Evolutionary conservation across 1,140 invertebrate genomes (phyloP).

Genomic region (Nebria ingens): DNA sequence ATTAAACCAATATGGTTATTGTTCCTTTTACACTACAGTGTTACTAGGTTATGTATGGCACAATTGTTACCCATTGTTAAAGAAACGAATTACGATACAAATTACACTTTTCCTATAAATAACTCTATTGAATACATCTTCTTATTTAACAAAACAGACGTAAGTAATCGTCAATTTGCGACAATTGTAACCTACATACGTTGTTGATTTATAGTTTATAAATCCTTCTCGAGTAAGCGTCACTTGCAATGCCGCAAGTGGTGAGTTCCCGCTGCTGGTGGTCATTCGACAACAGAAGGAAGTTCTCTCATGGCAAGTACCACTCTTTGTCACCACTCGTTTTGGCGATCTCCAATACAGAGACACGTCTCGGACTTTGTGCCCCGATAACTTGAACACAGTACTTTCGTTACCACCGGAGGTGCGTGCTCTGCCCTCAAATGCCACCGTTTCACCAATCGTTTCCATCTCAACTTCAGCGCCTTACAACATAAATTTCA

Average conservation of each 20-base stretch:
- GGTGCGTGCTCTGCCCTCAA: too few species aligned
- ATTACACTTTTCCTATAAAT: constrained; percentile 14
- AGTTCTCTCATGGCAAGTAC: constrained; percentile 58
- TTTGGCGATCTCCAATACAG: constrained; percentile 39
- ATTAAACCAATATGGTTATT: too few species aligned
- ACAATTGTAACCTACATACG: not conserved
- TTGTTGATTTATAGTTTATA: not conserved
- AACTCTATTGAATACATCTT: constrained; percentile 19
- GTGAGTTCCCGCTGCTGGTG: constrained; percentile 49
- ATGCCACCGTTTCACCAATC: constrained; percentile 28
- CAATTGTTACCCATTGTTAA: too few species aligned
- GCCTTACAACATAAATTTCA: constrained; percentile 37
- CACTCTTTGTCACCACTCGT: constrained; percentile 43
- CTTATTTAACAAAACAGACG: constrained; percentile 11
- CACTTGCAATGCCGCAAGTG: constrained; percentile 38
- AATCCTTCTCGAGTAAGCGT: constrained; percentile 45
- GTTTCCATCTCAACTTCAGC: constrained; percentile 51
- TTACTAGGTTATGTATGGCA: too few species aligned
- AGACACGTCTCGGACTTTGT: constrained; percentile 51
- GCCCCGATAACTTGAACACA: constrained; percentile 29
- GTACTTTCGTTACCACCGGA: too few species aligned
- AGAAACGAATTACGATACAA: not conserved
- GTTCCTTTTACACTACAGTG: too few species aligned
- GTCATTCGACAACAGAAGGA: constrained; percentile 54
- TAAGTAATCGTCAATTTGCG: constrained; percentile 5